Percentiles rank a stretch among this genome's conserved stretches.
phyloP scores from a whole-genome alignment of 2,113 vertebrate genomes.

The Hemiprocne comata region DNA sequence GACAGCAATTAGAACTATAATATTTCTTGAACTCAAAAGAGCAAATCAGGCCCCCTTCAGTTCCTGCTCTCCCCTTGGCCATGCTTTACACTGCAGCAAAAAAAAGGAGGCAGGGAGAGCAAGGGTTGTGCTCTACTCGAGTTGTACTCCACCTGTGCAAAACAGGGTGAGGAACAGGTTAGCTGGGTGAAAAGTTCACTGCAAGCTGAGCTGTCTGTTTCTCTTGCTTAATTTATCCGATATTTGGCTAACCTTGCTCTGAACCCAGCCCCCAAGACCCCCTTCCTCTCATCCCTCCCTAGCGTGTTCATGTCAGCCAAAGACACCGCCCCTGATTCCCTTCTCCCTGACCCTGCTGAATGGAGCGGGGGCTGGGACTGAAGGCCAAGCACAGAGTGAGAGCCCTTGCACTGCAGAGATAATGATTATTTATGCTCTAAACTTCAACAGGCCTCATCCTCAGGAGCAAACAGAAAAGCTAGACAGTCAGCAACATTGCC shows the following conservation, averaged over 20 bases:
- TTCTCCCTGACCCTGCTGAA: constrained; percentile 43
- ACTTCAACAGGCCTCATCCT: neutral
- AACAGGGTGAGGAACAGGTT: constrained; percentile 80
- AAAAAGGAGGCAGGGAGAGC: constrained; percentile 17
- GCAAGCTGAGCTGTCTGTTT: constrained; percentile 84
- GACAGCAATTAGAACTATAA: neutral
- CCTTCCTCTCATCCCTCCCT: constrained; percentile 76
- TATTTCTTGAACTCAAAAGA: neutral
- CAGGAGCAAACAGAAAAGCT: constrained; percentile 52
- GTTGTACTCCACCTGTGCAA: constrained; percentile 81
- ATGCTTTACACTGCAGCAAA: neutral
- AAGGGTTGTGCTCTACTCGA: constrained; percentile 19
- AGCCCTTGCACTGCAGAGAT: neutral
- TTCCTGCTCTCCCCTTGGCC: neutral
- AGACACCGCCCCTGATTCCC: constrained; percentile 51
- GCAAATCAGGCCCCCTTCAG: neutral
- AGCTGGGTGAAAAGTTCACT: constrained; percentile 86
- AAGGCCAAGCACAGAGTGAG: neutral
- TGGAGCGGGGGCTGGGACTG: constrained; percentile 23
- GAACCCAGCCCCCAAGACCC: constrained; percentile 89
- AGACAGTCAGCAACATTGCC: neutral
- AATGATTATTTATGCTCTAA: constrained; percentile 33
- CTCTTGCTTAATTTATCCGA: constrained; percentile 88
- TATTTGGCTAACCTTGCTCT: constrained; percentile 98
- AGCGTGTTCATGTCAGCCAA: constrained; percentile 60